Conservation (phyloP, 2,797 vertebrate species). For the Cirrhinus molitorella region DNA sequence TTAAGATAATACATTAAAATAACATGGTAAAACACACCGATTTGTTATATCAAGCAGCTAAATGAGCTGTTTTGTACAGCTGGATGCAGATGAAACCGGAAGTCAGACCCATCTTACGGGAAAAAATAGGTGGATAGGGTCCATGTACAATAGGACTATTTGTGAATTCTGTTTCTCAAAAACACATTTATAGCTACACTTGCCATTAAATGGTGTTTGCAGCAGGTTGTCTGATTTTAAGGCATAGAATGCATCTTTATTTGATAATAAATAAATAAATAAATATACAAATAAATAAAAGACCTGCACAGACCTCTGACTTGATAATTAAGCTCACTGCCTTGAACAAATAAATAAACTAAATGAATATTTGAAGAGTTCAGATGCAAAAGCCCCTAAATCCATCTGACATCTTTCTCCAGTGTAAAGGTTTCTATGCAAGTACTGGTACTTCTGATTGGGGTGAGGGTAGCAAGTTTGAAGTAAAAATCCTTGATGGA, state of each 20-base stretch:
- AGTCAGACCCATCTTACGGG: too few relatives aligned
- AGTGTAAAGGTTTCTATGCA: too few relatives aligned
- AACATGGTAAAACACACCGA: too few relatives aligned
- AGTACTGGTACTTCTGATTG: too few relatives aligned
- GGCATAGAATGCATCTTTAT: constrained; percentile 36
- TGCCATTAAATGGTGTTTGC: constrained; percentile 18
- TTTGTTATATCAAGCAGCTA: too few relatives aligned
- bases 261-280: not conserved
- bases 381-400: too few relatives aligned
- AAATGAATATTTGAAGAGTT: constrained; percentile 4
- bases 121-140: not conserved
- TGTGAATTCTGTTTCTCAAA: not conserved
- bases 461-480: too few relatives aligned
- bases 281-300: not conserved
- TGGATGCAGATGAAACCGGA: too few relatives aligned
- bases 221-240: constrained; percentile 20
- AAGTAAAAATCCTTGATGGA: too few relatives aligned
- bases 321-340: not conserved
- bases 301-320: not conserved
- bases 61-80: too few relatives aligned
- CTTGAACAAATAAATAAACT: not conserved
- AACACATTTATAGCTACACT: constrained; percentile 8
- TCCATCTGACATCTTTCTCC: too few relatives aligned
- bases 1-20: too few relatives aligned
- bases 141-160: not conserved